Evolutionary conservation across 2,113 vertebrate species (phyloP), one percentile per base, ranked within the genome.

Genomic region (Herpetotheres cachinnans): DNA sequence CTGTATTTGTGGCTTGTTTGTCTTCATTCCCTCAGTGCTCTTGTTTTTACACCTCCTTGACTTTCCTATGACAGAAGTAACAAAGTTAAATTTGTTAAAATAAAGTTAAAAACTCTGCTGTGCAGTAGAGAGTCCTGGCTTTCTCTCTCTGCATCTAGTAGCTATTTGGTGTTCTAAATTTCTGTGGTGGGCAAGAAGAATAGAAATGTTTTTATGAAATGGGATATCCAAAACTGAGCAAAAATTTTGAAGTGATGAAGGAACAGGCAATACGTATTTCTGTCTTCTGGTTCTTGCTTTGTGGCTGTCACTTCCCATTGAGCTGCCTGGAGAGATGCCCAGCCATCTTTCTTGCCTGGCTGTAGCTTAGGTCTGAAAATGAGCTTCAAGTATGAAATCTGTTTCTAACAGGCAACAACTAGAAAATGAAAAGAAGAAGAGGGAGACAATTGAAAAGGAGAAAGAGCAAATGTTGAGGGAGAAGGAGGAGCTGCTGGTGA

Each of bases 381-480:
- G 26, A 87, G 34, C n/a, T 82, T 87, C 32, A 86, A 91, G 71
- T n/a, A 27, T 86, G 74, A 90, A 90, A 93, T 87, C 27, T 95
- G 22, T 95, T 96, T 76, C 67, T 91, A 79, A 95, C 92, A 99
- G 99, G 95, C 98, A 99, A 89, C 99, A 99, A 96, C 95, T 99
- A 94, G 99, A 99, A 95, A 98, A 98, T 1, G 99, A 99, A 97
- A 99, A 99, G 98, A 99, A 99, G 97, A 99, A 94, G 94, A 98
- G 99, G 27, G 99, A 99, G 93, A 98, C 96, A 4, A 98, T 99
- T 15, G 99, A 99, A 97, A 97, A 86, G 18, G 99, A 99, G 94
- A 99, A 99, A 78, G 99, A 99, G 63, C 98, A 99, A 98, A 99
- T 99, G 98, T 97, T 99, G 97, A 97, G 80, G 63, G 99, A 99